Evolutionary conservation across 1,140 invertebrate genomes (phyloP), one percentile per base, ranked within the genome.

Genomic region (Drosophila murphyi): DNA sequence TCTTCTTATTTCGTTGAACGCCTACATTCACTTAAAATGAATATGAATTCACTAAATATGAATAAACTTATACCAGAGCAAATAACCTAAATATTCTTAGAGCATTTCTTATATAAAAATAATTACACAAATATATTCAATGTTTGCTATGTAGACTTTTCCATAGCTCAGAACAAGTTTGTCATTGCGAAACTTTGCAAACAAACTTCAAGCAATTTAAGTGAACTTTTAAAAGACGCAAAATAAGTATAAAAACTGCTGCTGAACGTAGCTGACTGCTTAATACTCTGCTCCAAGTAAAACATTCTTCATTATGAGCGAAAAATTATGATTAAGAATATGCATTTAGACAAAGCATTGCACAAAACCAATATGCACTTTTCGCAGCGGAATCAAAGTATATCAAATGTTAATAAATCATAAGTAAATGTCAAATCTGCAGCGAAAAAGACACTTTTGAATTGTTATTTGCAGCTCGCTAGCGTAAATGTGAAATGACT

Each of bases 371-470:
- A n/a, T 43, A n/a, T 43, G 4, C 39, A 4, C 10, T 43, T 43
- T n/a, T 43, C 39, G 3, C 39, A 43, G n/a, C 10, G n/a, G 39
- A 43, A 4, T 43, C 39, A 43, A 43, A 43, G 39, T 43, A n/a
- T 43, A 29, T 32, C 29, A 45, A 20, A 45, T 29, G 41, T 39
- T 37, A 37, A 67, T 35, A 56, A 67, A 67, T 57, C 34, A 55
- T 29, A 5, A 37, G 37, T 65, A 65, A 65, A 57, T 57, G 5
- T 7, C 31, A 41, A 28, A 2, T 32, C 12, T 56, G 37, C n/a
- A 41, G n/a, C 12, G n/a, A n/a, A 37, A 56, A n/a, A 55, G 8
- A 5, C 20, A 20, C 8, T n/a, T 32, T 45, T 32, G 29, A 48
- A 34, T 7, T 47, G 39, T 34, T 28, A 37, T 37, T 37, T 8